Evolutionary conservation across 2,888 invertebrate species (phyloP).

Genomic region (Catotricha subobsoleta): DNA sequence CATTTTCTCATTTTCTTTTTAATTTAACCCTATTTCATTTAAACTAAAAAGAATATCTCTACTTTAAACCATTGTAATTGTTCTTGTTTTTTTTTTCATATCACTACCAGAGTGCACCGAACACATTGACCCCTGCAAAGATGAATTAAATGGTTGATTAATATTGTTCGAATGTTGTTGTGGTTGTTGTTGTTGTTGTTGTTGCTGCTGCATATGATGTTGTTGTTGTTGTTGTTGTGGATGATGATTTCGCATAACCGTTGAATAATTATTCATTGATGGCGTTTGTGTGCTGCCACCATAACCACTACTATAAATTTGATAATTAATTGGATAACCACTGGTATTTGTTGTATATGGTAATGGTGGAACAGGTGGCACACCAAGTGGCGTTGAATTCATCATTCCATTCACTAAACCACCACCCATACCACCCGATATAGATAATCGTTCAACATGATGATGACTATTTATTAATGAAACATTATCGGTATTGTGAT

Average conservation of each 20-base stretch:
- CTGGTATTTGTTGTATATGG: constrained; percentile 16
- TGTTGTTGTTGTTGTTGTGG: constrained; percentile 14
- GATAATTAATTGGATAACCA: background rate
- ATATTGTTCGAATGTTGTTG: background rate
- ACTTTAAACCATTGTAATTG: constrained; percentile 40
- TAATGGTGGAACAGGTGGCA: constrained; percentile 36
- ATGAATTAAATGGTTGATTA: constrained; percentile 29
- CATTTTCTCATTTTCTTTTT: too few relatives aligned
- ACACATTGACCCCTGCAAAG: constrained; percentile 36
- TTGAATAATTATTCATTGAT: background rate
- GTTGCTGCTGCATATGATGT: background rate
- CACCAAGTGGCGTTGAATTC: constrained; percentile 11
- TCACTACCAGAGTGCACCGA: constrained; percentile 37
- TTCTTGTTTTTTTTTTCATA: constrained; percentile 34
- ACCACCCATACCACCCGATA: background rate
- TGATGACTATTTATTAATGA: constrained; percentile 3
- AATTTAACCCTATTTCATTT: too few relatives aligned
- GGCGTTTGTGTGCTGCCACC: background rate
- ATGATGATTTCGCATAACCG: constrained; percentile 19
- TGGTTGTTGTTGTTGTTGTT: constrained; percentile 11
- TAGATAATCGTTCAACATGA: background rate
- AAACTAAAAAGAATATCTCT: too few relatives aligned
- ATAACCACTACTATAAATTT: background rate
- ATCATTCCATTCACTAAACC: constrained; percentile 5
- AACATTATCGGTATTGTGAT: constrained; percentile 12